Conservation (phyloP, 2,888 invertebrate species). For the Geophilus truncorum region DNA sequence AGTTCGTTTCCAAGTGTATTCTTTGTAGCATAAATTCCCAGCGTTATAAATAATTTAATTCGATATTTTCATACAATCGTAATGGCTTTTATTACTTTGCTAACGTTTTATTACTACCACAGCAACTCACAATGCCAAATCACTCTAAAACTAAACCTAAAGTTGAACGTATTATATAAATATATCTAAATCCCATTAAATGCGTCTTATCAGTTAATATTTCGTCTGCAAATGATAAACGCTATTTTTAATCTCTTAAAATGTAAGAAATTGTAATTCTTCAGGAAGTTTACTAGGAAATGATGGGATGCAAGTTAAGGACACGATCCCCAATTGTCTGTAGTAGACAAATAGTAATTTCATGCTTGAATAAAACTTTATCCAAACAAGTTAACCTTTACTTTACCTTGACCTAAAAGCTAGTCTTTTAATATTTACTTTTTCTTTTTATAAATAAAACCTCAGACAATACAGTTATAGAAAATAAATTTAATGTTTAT, state of each 20-base stretch:
- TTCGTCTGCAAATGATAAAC: background rate
- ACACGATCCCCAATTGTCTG: background rate
- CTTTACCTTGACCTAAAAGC: conserved; percentile 15
- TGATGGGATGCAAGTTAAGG: background rate
- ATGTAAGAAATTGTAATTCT: no score
- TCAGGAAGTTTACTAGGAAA: background rate
- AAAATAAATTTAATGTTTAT: background rate
- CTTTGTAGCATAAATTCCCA: background rate
- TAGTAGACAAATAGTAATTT: conserved; percentile 6
- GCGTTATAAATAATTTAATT: background rate
- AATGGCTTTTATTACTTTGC: background rate
- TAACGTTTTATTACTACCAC: background rate
- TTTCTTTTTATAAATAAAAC: background rate
- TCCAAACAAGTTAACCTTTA: conserved; percentile 2
- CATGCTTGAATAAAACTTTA: background rate
- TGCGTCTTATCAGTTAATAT: background rate
- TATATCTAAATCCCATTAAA: background rate
- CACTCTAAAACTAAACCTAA: no score
- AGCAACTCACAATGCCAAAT: no score
- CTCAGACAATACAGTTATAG: background rate
- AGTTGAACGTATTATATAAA: no score
- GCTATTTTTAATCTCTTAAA: no score
- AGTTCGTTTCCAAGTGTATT: background rate
- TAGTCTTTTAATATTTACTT: background rate
- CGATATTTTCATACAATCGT: background rate